Conservation (phyloP, 1,140 invertebrate species). For the Muscidifurax raptorellus region DNA sequence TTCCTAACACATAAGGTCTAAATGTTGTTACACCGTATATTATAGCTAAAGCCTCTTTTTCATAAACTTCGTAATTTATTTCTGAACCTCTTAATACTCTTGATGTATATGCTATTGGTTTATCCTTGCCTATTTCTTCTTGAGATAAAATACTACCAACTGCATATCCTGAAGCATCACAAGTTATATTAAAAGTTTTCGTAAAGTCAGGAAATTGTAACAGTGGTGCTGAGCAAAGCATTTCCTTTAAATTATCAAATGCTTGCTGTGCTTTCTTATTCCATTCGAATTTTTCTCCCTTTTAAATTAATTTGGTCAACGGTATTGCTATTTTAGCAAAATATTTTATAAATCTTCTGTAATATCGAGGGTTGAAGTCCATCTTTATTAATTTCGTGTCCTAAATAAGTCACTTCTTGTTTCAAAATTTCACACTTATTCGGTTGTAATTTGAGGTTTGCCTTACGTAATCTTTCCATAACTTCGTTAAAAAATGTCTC, state of each 20-base stretch:
- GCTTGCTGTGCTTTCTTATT: background rate
- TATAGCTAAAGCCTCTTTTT: conserved; percentile 9
- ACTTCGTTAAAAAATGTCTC: background rate
- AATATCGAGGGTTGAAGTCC: conserved; percentile 21
- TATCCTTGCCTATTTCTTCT: background rate
- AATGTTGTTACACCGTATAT: conserved; percentile 50
- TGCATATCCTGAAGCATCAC: conserved; percentile 67
- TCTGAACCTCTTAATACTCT: conserved; percentile 56
- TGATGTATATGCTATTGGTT: conserved; percentile 50
- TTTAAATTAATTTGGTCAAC: background rate
- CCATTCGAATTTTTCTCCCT: background rate
- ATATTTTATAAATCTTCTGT: conserved; percentile 6
- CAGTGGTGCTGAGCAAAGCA: conserved; percentile 52
- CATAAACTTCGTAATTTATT: background rate
- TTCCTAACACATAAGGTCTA: conserved; percentile 4
- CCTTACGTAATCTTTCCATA: background rate
- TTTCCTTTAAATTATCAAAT: background rate
- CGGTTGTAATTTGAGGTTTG: background rate
- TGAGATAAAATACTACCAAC: conserved; percentile 67
- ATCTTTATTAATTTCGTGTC: background rate
- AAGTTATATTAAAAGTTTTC: conserved; percentile 66
- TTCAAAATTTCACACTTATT: conserved; percentile 33
- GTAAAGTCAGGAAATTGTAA: conserved; percentile 66
- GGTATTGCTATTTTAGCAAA: conserved; percentile 12
- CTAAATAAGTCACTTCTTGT: conserved; percentile 18